Percentiles rank a stretch among this genome's conserved stretches.
These are phyloP conservation scores for Pachypanchax playfairii DNA, from an alignment of 2,113 vertebrate species.

Conservation along the genomic window DNA sequence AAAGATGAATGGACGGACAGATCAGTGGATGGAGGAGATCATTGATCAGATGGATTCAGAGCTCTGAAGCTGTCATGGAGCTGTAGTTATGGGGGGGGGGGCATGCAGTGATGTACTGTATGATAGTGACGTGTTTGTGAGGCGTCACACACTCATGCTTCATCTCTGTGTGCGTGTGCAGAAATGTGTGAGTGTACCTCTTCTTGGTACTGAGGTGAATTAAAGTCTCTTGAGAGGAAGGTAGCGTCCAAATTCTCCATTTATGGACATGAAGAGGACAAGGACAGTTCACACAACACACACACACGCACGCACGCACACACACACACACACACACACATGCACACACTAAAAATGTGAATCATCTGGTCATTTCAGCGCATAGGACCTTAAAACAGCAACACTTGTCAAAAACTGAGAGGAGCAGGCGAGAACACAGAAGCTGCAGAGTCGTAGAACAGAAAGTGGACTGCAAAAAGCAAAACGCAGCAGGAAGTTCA, in stretches of 20 bases:
- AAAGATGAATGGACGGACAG: constrained; percentile 39
- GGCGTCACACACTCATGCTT: constrained; percentile 40
- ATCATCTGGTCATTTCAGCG: constrained; percentile 23
- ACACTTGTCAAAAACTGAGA: constrained; percentile 26
- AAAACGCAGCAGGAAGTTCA: constrained; percentile 34
- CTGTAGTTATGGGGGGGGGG: constrained; percentile 54
- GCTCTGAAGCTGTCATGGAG: constrained; percentile 46
- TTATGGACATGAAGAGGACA: constrained; percentile 74
- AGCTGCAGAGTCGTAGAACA: constrained; percentile 44
- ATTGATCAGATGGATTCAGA: constrained; percentile 44
- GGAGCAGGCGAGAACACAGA: constrained; percentile 49
- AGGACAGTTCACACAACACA: constrained; percentile 70
- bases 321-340: constrained; percentile 39
- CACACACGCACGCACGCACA: constrained; percentile 60
- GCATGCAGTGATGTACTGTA: constrained; percentile 56
- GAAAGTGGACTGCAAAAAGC: constrained; percentile 40
- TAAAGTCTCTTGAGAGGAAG: constrained; percentile 82
- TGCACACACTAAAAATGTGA: constrained; percentile 27
- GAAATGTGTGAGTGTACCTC: constrained; percentile 74
- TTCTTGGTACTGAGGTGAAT: constrained; percentile 82
- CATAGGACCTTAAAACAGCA: constrained; percentile 29
- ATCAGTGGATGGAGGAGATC: constrained; percentile 35
- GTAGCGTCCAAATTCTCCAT: constrained; percentile 82
- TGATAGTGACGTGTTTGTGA: constrained; percentile 35
- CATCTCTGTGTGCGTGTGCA: constrained; percentile 21